A percentile compares a stretch with the other conserved stretches of the same genome.
These are phyloP conservation scores for Ladona fulva DNA, from an alignment of 1,140 invertebrate genomes.

Conservation along the genomic window DNA sequence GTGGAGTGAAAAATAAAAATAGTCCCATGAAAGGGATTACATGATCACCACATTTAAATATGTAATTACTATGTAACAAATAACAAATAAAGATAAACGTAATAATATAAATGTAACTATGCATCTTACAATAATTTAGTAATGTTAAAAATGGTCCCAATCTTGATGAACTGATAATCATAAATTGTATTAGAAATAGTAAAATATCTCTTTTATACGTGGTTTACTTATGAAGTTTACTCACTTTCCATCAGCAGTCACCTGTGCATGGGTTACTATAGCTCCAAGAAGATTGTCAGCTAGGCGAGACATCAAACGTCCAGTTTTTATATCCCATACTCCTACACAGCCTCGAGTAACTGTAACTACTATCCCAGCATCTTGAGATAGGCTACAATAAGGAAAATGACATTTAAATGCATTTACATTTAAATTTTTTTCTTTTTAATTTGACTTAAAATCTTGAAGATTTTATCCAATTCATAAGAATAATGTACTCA, in stretches of 20 bases:
- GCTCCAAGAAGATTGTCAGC: constrained; percentile 88
- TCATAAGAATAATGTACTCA: constrained; percentile 30
- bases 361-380: constrained; percentile 67
- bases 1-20: no score
- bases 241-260: constrained; percentile 73
- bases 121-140: no score
- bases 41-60: no score
- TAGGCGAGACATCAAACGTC: constrained; percentile 71
- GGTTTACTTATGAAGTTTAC: constrained; percentile 21
- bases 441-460: not conserved
- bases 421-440: constrained; percentile 13
- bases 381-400: constrained; percentile 54
- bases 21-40: no score
- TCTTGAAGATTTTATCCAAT: not conserved
- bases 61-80: no score
- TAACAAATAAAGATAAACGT: no score
- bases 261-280: constrained; percentile 85
- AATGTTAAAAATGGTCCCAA: no score
- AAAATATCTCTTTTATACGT: no score
- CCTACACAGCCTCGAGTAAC: constrained; percentile 89
- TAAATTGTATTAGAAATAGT: no score
- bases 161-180: no score
- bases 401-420: constrained; percentile 24
- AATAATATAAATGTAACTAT: no score
- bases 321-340: constrained; percentile 86